A percentile compares a stretch with the other conserved stretches of the same genome.
These are phyloP conservation scores for Mormyrops boulengeri DNA, from an alignment of 2,797 vertebrate species.

Conservation along the genomic window DNA sequence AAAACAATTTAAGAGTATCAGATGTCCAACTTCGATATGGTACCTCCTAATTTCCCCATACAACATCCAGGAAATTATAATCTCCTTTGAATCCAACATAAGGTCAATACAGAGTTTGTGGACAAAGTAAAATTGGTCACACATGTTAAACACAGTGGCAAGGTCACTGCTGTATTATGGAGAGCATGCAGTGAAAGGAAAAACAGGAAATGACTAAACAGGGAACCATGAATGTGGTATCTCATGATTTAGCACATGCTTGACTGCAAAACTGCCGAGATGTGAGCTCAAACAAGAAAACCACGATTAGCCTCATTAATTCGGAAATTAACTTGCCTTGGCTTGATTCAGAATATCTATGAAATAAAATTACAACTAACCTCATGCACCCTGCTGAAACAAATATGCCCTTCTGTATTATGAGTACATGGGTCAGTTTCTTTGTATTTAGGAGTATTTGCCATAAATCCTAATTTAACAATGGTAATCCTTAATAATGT, in stretches of 20 bases:
- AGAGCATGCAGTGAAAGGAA: conserved; percentile 18
- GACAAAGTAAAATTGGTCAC: neutral
- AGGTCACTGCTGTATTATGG: neutral
- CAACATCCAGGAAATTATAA: neutral
- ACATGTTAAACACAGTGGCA: neutral
- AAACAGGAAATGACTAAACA: neutral
- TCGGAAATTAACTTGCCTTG: neutral
- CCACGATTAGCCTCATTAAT: neutral
- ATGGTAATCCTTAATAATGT: conserved; percentile 10
- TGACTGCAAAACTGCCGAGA: neutral
- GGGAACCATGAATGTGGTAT: conserved; percentile 10
- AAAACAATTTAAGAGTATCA: neutral
- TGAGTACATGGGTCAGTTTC: neutral
- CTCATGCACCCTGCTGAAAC: neutral
- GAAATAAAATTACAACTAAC: conserved; percentile 7
- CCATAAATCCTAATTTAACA: conserved; percentile 12
- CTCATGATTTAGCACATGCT: neutral
- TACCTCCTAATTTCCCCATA: neutral
- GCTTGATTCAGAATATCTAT: neutral
- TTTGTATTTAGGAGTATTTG: neutral
- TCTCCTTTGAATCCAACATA: neutral
- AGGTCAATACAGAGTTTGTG: neutral
- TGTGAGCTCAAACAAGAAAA: neutral
- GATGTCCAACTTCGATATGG: neutral
- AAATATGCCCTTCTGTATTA: neutral